phyloP scores from a whole-genome alignment of 2,113 vertebrate genomes.

The Melospiza melodia region DNA sequence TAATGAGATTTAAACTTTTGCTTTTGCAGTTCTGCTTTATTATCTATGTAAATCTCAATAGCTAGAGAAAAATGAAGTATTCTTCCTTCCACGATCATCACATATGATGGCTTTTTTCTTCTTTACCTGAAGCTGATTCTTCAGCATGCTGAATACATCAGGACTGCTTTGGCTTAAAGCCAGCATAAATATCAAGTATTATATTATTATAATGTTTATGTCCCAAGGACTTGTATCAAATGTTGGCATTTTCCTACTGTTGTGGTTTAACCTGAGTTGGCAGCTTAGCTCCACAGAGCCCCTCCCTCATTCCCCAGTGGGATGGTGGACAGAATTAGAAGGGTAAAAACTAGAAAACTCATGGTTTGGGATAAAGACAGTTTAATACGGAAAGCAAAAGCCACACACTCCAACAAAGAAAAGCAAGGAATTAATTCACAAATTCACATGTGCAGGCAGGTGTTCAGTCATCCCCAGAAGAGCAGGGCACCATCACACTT shows the following conservation, averaged over 20 bases:
- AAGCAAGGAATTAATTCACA: neutral
- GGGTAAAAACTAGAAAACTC: neutral
- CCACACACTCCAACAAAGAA: neutral
- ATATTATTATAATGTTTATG: neutral
- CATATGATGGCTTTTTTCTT: neutral
- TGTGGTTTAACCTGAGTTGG: neutral
- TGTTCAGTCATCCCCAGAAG: neutral
- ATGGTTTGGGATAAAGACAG: neutral
- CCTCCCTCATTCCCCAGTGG: fast-evolving
- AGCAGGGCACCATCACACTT: neutral
- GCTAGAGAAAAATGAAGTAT: neutral
- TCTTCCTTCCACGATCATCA: neutral
- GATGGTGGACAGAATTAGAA: neutral
- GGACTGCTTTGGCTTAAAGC: neutral
- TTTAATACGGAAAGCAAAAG: neutral
- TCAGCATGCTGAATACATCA: neutral
- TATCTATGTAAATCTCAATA: neutral
- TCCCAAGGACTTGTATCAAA: neutral
- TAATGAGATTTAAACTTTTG: neutral
- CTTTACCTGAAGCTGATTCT: neutral
- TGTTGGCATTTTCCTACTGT: neutral
- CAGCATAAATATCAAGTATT: neutral
- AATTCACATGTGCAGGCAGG: neutral
- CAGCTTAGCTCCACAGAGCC: neutral
- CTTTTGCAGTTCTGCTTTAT: neutral